phyloP scores from a whole-genome alignment of 2,888 invertebrate genomes.

The Bellardia pandia region DNA sequence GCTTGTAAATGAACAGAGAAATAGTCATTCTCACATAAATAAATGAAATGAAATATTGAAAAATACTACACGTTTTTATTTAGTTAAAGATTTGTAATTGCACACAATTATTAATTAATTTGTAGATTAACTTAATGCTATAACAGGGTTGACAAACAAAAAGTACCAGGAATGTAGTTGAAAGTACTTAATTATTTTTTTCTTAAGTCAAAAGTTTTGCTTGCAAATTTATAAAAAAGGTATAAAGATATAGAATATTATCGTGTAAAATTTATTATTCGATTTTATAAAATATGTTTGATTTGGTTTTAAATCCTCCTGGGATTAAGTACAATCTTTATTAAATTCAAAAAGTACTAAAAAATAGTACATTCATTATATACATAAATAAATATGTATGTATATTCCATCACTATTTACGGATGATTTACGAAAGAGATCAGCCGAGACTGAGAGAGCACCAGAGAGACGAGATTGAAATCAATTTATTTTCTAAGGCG shows the following conservation, averaged over 20 bases:
- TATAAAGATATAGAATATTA: too few relatives aligned
- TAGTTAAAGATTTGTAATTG: constrained; percentile 64
- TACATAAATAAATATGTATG: too few relatives aligned
- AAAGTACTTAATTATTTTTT: background rate
- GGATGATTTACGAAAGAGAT: constrained; percentile 23
- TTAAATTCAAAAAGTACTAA: background rate
- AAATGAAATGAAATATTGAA: constrained; percentile 29
- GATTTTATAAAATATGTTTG: too few relatives aligned
- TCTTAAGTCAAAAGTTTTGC: too few relatives aligned
- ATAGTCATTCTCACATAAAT: constrained; percentile 44
- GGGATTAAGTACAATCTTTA: too few relatives aligned
- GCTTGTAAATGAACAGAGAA: constrained; percentile 17
- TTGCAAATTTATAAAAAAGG: too few relatives aligned
- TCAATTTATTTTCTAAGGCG: constrained; percentile 53
- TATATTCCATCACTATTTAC: background rate
- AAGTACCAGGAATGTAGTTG: background rate
- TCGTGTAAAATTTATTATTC: too few relatives aligned
- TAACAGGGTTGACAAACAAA: background rate
- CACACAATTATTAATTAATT: constrained; percentile 61
- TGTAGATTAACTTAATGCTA: background rate
- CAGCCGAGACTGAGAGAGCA: background rate
- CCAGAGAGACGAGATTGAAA: constrained; percentile 28
- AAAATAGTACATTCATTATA: background rate
- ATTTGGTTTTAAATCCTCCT: too few relatives aligned
- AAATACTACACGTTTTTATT: constrained; percentile 54